A percentile compares a stretch with the other conserved stretches of the same genome.
Conservation (phyloP, 2,113 vertebrate species). For the Odontesthes bonariensis region DNA sequence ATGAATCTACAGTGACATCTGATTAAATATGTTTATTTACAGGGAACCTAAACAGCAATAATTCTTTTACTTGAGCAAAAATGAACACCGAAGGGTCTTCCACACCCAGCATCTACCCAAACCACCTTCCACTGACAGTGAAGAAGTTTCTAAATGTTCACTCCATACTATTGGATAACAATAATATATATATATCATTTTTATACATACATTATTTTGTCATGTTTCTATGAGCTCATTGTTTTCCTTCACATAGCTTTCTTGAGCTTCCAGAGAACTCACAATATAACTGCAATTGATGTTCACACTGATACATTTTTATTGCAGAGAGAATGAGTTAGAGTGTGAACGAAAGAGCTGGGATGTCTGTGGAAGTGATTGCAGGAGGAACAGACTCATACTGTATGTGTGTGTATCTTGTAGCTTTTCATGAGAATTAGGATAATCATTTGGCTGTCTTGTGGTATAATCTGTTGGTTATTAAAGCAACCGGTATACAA, state of each 20-base stretch:
- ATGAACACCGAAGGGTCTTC: background rate
- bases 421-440: slow-evolving; percentile 59
- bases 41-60: background rate
- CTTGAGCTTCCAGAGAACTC: background rate
- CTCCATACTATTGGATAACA: too few relatives aligned
- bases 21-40: background rate
- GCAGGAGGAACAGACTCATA: background rate
- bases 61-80: background rate
- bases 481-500: slow-evolving; percentile 46
- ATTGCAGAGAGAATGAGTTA: slow-evolving; percentile 7
- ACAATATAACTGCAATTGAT: slow-evolving; percentile 3
- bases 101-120: too few relatives aligned
- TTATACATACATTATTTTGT: background rate
- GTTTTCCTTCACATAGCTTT: background rate
- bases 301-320: slow-evolving; percentile 20
- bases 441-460: slow-evolving; percentile 40
- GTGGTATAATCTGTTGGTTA: slow-evolving; percentile 68
- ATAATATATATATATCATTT: too few relatives aligned
- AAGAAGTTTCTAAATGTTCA: background rate
- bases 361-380: slow-evolving; percentile 13
- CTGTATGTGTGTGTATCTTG: slow-evolving; percentile 8
- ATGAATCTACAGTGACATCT: background rate
- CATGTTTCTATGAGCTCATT: slow-evolving; percentile 4
- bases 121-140: background rate
- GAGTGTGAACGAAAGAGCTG: slow-evolving; percentile 16